Percentiles rank a stretch among this genome's conserved stretches.
Conservation (phyloP, 2,797 vertebrate species). For the Odontamblyopus rebecca region DNA sequence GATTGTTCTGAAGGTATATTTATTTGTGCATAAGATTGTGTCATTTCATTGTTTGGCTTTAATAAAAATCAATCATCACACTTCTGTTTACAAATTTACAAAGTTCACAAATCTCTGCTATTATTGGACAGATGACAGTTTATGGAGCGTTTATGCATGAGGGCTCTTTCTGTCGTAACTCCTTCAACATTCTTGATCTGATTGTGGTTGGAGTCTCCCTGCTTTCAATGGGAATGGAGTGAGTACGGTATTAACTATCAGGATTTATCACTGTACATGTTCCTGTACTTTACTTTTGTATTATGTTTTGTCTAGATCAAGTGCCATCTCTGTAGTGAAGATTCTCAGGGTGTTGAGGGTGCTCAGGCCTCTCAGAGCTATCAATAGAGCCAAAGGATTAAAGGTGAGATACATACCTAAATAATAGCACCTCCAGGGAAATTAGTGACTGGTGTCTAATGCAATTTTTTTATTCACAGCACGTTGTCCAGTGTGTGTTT, state of each 20-base stretch:
- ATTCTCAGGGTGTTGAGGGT: slow-evolving; percentile 97
- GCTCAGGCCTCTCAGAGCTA: slow-evolving; percentile 92
- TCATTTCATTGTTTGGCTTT: background rate
- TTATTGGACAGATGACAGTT: slow-evolving; percentile 87
- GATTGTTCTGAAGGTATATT: slow-evolving; percentile 92
- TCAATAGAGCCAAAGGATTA: slow-evolving; percentile 95
- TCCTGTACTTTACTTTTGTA: slow-evolving; percentile 19
- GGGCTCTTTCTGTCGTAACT: slow-evolving; percentile 97
- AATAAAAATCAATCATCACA: background rate
- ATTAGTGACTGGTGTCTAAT: background rate
- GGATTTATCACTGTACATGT: background rate
- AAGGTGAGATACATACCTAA: slow-evolving; percentile 78
- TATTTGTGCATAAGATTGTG: background rate
- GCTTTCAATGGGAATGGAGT: slow-evolving; percentile 95
- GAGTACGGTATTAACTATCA: slow-evolving; percentile 62
- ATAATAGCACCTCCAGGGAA: background rate
- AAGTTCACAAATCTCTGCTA: background rate
- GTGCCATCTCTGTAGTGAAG: slow-evolving; percentile 97
- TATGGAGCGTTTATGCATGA: slow-evolving; percentile 95
- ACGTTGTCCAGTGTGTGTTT: slow-evolving; percentile 97
- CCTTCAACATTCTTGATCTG: slow-evolving; percentile 97
- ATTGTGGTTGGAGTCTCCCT: slow-evolving; percentile 94
- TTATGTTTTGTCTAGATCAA: slow-evolving; percentile 80
- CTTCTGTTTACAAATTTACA: too few species aligned
- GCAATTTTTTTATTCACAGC: slow-evolving; percentile 72